Evolutionary conservation across 2,888 invertebrate genomes (phyloP).

Genomic region (Magallana nippona): DNA sequence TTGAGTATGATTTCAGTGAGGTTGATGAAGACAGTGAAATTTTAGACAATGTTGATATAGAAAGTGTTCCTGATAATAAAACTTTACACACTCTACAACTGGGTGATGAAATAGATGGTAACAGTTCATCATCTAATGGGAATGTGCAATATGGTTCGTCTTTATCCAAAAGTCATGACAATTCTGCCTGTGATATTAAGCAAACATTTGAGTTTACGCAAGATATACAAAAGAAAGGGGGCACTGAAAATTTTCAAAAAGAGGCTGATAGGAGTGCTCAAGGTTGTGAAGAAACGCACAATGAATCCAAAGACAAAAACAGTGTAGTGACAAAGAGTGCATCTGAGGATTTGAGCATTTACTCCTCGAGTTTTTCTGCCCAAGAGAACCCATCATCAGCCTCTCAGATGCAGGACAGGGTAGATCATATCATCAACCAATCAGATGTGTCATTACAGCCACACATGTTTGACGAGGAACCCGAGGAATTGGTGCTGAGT

Average conservation of each 20-base stretch:
- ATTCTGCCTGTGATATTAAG: slow-evolving; percentile 2
- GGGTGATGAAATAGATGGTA: background rate
- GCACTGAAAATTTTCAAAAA: background rate
- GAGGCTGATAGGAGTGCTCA: background rate
- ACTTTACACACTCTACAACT: background rate
- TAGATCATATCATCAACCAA: slow-evolving; percentile 58
- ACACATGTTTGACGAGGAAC: slow-evolving; percentile 57
- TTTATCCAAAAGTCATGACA: background rate
- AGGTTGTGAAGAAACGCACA: background rate
- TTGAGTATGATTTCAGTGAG: background rate
- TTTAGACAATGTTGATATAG: background rate
- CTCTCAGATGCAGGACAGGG: slow-evolving; percentile 55
- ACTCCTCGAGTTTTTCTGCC: slow-evolving; percentile 21
- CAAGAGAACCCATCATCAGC: slow-evolving; percentile 46
- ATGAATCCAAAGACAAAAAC: background rate
- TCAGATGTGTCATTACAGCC: slow-evolving; percentile 53
- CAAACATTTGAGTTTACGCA: background rate
- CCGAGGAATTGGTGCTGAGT: slow-evolving; percentile 42
- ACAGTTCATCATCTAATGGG: background rate
- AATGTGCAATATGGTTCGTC: slow-evolving; percentile 6
- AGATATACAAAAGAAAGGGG: background rate
- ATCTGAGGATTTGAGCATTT: slow-evolving; percentile 3
- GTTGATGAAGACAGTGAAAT: slow-evolving; percentile 11
- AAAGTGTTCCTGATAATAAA: background rate
- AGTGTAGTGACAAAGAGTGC: background rate